Evolutionary conservation across 2,113 vertebrate genomes (phyloP), one percentile per base, ranked within the genome.

Genomic region (Corynorhinus townsendii): DNA sequence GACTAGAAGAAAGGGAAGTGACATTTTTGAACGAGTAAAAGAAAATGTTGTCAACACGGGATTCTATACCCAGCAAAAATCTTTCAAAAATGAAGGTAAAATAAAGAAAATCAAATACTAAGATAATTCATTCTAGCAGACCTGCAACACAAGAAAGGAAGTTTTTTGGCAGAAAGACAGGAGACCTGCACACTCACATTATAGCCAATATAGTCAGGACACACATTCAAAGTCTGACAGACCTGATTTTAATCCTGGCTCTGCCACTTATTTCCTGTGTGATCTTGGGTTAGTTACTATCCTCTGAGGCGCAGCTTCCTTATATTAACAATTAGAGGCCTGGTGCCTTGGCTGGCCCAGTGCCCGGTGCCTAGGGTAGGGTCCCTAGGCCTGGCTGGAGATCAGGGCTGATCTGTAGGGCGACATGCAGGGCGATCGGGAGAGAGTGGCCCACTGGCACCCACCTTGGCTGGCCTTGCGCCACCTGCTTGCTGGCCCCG

Each of bases 41-140:
- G 30, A 59, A 89, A 86, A 45, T 59, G 69, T 0, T 81, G n/a
- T 76, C 79, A 52, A 75, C 64, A 69, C 3, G 56, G 56, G 77
- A 89, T 77, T 95, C 40, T 49, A 89, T 47, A 80, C 26, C n/a
- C 54, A 82, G 73, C 47, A 73, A 68, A 87, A 54, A 24, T 47
- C 56, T n/a, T 81, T 90, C 54, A 45, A 82, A 79, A 75, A 80
- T 40, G 9, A 43, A 95, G 26, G 28, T 49, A 80, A 89, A 30
- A 86, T 54, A 73, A 54, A 89, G n/a, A 87, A 90, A 72, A 49
- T 75, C 12, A 68, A 43, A 49, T 19, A 15, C 11, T 24, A 16
- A 93, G 43, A 35, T 19, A 62, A 68, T 30, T 59, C 35, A 68
- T 24, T 16, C 33, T 40, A 52, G 20, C 4, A 93, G 24, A 86